A percentile compares a stretch with the other conserved stretches of the same genome.
Conservation (phyloP, 2,888 invertebrate genomes). For the Troilus luridus region DNA sequence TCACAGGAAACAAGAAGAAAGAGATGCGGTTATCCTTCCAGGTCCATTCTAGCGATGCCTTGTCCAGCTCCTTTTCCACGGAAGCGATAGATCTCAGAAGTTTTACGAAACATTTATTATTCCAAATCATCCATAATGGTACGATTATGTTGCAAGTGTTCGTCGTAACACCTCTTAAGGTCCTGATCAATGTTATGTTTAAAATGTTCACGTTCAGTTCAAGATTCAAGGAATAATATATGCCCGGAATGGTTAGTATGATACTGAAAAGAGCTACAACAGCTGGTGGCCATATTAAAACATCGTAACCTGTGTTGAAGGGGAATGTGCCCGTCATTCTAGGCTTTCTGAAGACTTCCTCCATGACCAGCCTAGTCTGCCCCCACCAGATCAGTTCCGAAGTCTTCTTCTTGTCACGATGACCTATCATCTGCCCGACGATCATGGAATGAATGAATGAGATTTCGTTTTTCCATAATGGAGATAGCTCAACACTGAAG, state of each 20-base stretch:
- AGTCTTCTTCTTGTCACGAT: background rate
- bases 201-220: background rate
- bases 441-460: background rate
- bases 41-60: background rate
- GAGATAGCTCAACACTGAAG: too few species aligned
- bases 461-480: too few species aligned
- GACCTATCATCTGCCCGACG: background rate
- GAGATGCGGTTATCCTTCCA: too few species aligned
- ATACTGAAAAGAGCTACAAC: background rate
- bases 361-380: background rate
- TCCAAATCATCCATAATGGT: background rate
- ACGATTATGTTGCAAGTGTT: background rate
- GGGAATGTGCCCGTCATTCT: background rate
- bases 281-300: background rate
- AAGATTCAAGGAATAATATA: background rate
- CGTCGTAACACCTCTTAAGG: background rate
- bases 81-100: background rate
- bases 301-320: background rate
- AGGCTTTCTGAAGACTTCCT: background rate
- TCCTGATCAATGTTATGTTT: background rate
- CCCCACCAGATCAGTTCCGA: background rate
- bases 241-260: background rate
- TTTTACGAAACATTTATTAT: background rate
- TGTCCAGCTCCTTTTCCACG: background rate
- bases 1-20: background rate